phyloP scores from a whole-genome alignment of 2,113 vertebrate species.

The Chamaetylas fuelleborni region DNA sequence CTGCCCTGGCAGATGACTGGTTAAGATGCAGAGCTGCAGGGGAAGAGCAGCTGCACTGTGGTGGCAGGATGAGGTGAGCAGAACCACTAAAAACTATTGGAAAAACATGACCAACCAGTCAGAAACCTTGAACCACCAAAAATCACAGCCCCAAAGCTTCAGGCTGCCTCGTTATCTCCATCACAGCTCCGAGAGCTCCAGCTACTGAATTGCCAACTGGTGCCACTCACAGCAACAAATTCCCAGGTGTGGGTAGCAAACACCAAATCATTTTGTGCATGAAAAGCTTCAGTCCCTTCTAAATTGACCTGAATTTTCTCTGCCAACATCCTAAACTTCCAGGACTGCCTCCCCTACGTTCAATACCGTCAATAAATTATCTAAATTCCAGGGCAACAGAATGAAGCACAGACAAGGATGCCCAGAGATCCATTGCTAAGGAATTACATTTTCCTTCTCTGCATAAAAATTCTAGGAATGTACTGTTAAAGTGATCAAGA shows the following conservation, averaged over 20 bases:
- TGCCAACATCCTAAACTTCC: not conserved
- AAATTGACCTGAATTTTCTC: not conserved
- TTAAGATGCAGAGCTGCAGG: not conserved
- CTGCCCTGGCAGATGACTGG: fast-evolving
- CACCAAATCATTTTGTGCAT: not conserved
- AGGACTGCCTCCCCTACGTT: not conserved
- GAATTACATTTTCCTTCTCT: constrained; percentile 7
- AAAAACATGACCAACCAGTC: fast-evolving
- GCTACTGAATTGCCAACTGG: not conserved
- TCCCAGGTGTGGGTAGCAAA: not conserved
- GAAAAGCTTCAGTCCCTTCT: not conserved
- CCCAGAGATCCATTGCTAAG: not conserved
- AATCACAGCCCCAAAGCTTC: not conserved
- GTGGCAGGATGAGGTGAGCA: not conserved
- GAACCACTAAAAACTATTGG: not conserved
- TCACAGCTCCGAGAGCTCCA: not conserved
- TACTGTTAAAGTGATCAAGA: constrained; percentile 39
- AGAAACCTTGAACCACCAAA: not conserved
- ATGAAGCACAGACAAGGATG: not conserved
- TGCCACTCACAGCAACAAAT: not conserved
- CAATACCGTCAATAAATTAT: not conserved
- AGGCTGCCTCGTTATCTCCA: not conserved
- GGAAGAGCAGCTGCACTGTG: not conserved
- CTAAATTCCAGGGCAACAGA: not conserved
- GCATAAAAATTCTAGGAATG: not conserved